These are phyloP conservation scores for Petrocephalus microphthalmus DNA, from an alignment of 2,113 vertebrate species.

Conservation along the genomic window DNA sequence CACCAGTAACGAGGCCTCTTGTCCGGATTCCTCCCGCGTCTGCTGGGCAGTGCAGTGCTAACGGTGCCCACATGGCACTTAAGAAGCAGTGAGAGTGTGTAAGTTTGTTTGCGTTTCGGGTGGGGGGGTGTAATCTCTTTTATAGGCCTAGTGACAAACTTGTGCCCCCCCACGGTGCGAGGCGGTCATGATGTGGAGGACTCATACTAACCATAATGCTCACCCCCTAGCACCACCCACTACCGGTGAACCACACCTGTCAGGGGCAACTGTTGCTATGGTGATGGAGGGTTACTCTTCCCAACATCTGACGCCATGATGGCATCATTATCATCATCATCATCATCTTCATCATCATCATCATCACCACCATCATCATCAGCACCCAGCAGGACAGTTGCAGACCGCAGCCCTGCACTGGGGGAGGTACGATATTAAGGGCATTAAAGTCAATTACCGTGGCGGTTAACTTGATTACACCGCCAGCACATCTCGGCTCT, in stretches of 20 bases:
- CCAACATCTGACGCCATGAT: neutral
- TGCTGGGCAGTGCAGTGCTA: neutral
- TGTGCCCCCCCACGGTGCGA: neutral
- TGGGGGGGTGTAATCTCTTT: neutral
- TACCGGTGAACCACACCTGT: constrained; percentile 63
- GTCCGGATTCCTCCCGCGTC: neutral
- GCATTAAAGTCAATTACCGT: neutral
- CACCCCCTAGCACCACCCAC: constrained; percentile 14
- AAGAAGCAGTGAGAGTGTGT: neutral
- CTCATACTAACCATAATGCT: neutral
- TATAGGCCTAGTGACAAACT: neutral
- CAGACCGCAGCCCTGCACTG: neutral
- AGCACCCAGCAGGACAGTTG: neutral
- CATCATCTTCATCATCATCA: neutral
- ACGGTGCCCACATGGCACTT: neutral
- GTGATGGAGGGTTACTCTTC: neutral
- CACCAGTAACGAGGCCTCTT: neutral
- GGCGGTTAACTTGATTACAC: neutral
- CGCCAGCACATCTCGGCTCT: neutral
- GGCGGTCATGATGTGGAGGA: constrained; percentile 23
- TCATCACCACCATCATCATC: neutral
- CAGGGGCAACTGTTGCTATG: constrained; percentile 62
- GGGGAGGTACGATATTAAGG: neutral
- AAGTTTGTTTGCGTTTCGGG: neutral
- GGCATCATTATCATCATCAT: neutral